Conservation (phyloP, 2,888 invertebrate genomes). For the Dexiosoma caninum region DNA sequence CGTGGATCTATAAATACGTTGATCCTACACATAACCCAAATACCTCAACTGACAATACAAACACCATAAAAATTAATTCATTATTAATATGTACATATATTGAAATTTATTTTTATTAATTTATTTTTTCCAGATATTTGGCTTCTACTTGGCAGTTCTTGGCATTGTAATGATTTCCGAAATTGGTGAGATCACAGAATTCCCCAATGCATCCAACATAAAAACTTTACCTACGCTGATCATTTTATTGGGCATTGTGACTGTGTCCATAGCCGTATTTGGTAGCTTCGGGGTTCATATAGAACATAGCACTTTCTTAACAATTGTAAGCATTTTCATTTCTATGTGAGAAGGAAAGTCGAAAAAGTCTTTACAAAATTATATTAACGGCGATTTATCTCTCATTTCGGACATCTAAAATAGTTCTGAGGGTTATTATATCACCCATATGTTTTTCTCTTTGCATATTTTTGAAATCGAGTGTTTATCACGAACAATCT, state of each 20-base stretch:
- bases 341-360: too few relatives aligned
- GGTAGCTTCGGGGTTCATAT: slow-evolving; percentile 93
- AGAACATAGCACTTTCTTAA: slow-evolving; percentile 91
- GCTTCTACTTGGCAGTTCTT: slow-evolving; percentile 83
- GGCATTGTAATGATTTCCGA: slow-evolving; percentile 83
- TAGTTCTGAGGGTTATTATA: too few relatives aligned
- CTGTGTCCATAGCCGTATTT: slow-evolving; percentile 90
- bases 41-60: not conserved
- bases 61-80: not conserved
- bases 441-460: too few relatives aligned
- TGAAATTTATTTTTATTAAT: too few relatives aligned
- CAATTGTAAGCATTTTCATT: slow-evolving; percentile 82
- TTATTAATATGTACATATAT: not conserved
- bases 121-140: slow-evolving; percentile 83
- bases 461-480: too few relatives aligned
- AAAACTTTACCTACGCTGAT: slow-evolving; percentile 82
- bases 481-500: too few relatives aligned
- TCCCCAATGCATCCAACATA: slow-evolving; percentile 78
- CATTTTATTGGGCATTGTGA: slow-evolving; percentile 83
- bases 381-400: too few relatives aligned
- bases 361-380: too few relatives aligned
- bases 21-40: too few relatives aligned
- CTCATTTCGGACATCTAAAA: too few relatives aligned
- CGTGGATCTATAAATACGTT: too few relatives aligned
- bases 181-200: slow-evolving; percentile 79